Evolutionary conservation across 2,113 vertebrate genomes (phyloP), one percentile per base, ranked within the genome.

Genomic region (Lophotis ruficrista): DNA sequence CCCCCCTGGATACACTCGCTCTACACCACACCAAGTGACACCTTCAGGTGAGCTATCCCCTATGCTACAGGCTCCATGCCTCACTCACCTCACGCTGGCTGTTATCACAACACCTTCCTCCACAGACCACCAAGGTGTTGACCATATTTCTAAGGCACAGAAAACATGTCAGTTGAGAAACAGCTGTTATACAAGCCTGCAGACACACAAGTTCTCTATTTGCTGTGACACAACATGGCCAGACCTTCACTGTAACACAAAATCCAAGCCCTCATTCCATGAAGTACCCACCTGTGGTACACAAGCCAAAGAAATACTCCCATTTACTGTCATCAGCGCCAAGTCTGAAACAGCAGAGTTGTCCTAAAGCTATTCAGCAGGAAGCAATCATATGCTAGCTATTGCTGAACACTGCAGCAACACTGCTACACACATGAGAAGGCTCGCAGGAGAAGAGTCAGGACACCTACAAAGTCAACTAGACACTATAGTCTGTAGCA

Each of bases 351-450:
- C 51, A 54, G 14, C 48, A 45, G 54, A 51, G 37, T 7, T n/a
- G 9, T 20, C 37, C 82, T 13, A 33, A 47, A 14, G 9, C 77
- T 22, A 3, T 7, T 7, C 30, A 62, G 23, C 21, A 57, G 13
- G 27, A 30, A 35, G 15, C 16, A 30, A 5, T 12, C 10, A 2
- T 2, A 16, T 6, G 8, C 24, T 14, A 14, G 27, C 54, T 56
- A 2, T 2, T 14, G 7, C 8, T 8, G 28, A 50, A 48, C 22
- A 13, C 68, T 16, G 24, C 66, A 80, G 43, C 5, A 33, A 6
- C 3, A 22, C 16, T 5, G 0, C n/a, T 20, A n/a, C 28, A 25
- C 14, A n/a, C 4, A 2, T 2, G 33, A 20, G 30, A 28, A 20
- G 11, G 62, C 68, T 65, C 45, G 3, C 14, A 43, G 22, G 11